Base-by-base conservation (phyloP, 2,888 invertebrate species). In the Drosophila siamana region DNA sequence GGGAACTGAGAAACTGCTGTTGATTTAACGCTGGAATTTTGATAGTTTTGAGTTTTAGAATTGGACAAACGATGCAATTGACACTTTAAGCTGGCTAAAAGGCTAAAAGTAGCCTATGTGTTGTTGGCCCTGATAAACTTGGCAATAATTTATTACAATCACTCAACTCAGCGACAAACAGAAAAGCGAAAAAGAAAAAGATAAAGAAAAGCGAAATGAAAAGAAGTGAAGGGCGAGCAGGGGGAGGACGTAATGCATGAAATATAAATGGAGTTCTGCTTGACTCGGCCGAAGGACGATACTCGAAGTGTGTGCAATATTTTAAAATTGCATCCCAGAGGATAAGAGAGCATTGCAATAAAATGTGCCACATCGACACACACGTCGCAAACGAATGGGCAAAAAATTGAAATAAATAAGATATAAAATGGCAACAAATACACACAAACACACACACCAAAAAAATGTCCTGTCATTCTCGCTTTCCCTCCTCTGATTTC, bases 341-440 rank as follows among this genome's bases (percentile, higher is more conserved):
- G 83, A 76, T 74, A 74, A 41, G 55, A 69, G 68, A 66, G 66
- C 59, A 69, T 51, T 73, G 78, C 81, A 78, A 86, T 77, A 84
- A 84, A 83, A 83, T 78, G 84, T 80, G 78, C 73, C 73, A 73
- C 76, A 63, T 73, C 57, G 74, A 74, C 64, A 63, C 72, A 69
- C 70, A 72, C 78, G 74, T 72, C 69, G 72, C 79, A 76, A 79
- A 77, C 71, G 74, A 74, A 79, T 82, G 83, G 63, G 69, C 67
- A 85, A 82, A 82, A 82, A 83, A 86, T 86, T 84, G 85, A 83
- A 86, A 83, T 83, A 86, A 83, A 83, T 86, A 83, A 83, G 83
- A 83, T 84, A 78, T 86, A 84, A 81, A 83, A 84, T 63, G 74
- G 69, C 69, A 74, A 84, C 66, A 74, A 78, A 78, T 67, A 62